phyloP scores from a whole-genome alignment of 2,113 vertebrate genomes.

The Ailurus styani region DNA sequence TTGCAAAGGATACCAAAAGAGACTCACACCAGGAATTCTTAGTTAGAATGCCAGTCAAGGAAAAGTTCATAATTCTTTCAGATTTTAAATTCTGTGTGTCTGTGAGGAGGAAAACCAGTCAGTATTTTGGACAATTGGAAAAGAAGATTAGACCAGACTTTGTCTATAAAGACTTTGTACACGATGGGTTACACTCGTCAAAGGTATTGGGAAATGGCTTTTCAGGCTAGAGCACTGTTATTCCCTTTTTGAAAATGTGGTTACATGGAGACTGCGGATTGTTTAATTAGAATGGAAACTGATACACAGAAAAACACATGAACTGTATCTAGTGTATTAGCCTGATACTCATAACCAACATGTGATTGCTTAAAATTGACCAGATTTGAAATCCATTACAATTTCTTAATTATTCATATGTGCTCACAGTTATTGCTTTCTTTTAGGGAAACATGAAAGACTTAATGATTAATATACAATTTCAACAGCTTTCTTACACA shows the following conservation, averaged over 20 bases:
- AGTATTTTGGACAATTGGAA: constrained; percentile 71
- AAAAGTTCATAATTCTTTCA: constrained; percentile 61
- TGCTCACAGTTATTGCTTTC: constrained; percentile 66
- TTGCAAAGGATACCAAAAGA: constrained; percentile 63
- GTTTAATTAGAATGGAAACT: constrained; percentile 66
- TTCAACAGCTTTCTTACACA: constrained; percentile 77
- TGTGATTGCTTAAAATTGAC: constrained; percentile 66
- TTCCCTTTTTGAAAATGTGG: neutral
- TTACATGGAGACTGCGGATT: neutral
- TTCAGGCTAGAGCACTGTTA: constrained; percentile 21
- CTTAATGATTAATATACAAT: constrained; percentile 82
- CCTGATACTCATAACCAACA: constrained; percentile 53
- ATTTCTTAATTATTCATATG: constrained; percentile 74
- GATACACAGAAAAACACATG: constrained; percentile 57
- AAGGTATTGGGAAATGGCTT: constrained; percentile 75
- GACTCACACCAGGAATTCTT: constrained; percentile 59
- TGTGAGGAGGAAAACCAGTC: constrained; percentile 64
- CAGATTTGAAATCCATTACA: constrained; percentile 74
- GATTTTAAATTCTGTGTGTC: constrained; percentile 50
- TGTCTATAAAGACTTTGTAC: constrained; percentile 61
- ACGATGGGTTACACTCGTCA: constrained; percentile 60
- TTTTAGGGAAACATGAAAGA: constrained; percentile 81
- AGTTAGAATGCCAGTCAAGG: constrained; percentile 53
- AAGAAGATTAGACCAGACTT: constrained; percentile 74
- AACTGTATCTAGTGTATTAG: constrained; percentile 58